Percentiles rank a stretch among this genome's conserved stretches.
Conservation (phyloP, 2,797 vertebrate genomes). For the Aselliscus stoliczkanus region DNA sequence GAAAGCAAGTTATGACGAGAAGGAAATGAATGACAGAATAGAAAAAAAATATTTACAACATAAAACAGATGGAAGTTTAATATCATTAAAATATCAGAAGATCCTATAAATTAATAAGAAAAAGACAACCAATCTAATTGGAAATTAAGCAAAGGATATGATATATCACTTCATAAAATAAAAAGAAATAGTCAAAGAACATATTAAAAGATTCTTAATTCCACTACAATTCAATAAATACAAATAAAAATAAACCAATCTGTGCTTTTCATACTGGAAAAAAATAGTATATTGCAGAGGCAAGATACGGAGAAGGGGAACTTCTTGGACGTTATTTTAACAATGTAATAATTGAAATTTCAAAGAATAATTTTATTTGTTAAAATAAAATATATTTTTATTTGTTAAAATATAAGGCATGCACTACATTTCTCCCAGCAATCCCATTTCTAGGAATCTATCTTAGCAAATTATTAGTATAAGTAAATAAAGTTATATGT, state of each 20-base stretch:
- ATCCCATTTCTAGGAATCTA: background rate
- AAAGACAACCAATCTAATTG: background rate
- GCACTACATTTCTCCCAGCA: background rate
- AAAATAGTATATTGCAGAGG: background rate
- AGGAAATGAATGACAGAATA: background rate
- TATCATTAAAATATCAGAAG: constrained; percentile 20
- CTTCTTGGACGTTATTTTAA: background rate
- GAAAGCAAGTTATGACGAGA: background rate
- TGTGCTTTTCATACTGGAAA: background rate
- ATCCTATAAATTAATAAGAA: constrained; percentile 9
- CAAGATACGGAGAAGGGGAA: background rate
- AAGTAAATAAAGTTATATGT: constrained; percentile 6
- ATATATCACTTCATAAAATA: background rate
- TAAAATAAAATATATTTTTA: no score
- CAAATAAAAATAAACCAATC: constrained; percentile 30
- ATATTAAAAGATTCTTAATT: background rate
- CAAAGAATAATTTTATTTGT: constrained; percentile 6
- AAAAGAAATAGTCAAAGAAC: constrained; percentile 25
- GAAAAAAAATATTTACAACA: background rate
- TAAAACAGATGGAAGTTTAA: background rate
- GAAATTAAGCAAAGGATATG: constrained; percentile 36
- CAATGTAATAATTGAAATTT: background rate
- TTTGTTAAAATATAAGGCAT: constrained; percentile 31
- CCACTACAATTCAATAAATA: background rate
- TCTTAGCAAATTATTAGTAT: background rate